phyloP scores from a whole-genome alignment of 2,797 vertebrate genomes.

The Neosalanx taihuensis region DNA sequence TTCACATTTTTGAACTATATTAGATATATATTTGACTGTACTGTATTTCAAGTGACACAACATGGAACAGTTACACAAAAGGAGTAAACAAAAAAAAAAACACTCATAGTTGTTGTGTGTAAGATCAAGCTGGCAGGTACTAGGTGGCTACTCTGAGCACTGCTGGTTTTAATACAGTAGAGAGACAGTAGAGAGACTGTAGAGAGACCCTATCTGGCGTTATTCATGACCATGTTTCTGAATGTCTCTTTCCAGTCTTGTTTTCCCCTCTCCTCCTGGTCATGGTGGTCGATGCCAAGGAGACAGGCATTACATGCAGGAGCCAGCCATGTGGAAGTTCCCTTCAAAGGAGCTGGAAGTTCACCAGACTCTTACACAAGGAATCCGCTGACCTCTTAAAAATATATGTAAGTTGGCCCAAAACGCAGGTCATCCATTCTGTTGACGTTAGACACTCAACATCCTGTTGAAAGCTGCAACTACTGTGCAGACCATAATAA shows the following conservation, averaged over 20 bases:
- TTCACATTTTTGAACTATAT: background rate
- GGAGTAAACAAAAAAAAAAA: too few species aligned
- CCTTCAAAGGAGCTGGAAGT: slow-evolving; percentile 53
- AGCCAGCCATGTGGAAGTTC: slow-evolving; percentile 49
- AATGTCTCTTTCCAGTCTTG: slow-evolving; percentile 54
- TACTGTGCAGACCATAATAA: too few species aligned
- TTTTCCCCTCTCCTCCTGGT: slow-evolving; percentile 69
- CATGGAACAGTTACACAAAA: too few species aligned
- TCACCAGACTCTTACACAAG: slow-evolving; percentile 57
- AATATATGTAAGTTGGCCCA: slow-evolving; percentile 68
- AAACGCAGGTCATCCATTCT: too few species aligned
- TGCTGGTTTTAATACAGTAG: background rate
- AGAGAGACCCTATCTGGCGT: background rate
- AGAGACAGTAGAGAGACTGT: too few species aligned
- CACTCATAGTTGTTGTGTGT: too few species aligned
- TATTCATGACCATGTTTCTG: background rate
- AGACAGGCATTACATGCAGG: slow-evolving; percentile 40
- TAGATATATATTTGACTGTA: background rate
- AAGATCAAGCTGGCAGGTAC: background rate
- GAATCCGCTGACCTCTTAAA: slow-evolving; percentile 62
- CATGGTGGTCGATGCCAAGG: slow-evolving; percentile 58
- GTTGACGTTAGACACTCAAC: too few species aligned
- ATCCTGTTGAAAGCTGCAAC: too few species aligned
- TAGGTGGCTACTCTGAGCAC: background rate
- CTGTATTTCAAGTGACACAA: too few species aligned